These are phyloP conservation scores for Trididemnum clinides DNA, from an alignment of 23 tunicate species.

Conservation along the genomic window DNA sequence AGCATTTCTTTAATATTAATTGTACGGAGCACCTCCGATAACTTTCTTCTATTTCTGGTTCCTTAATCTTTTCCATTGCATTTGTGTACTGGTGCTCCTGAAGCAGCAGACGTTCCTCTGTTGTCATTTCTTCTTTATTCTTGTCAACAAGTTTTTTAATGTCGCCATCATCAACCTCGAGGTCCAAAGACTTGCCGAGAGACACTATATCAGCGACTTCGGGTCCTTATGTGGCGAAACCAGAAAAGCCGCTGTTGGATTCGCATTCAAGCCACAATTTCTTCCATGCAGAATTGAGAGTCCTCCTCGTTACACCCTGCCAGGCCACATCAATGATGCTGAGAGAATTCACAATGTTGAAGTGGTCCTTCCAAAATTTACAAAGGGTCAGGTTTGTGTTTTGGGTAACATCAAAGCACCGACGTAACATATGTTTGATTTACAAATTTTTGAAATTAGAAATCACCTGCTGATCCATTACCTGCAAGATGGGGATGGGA, in stretches of 20 bases:
- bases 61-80: neutral
- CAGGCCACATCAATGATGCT: no score
- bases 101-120: slow-evolving; percentile 27
- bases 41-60: neutral
- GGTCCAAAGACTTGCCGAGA: no score
- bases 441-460: no score
- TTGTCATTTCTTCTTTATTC: no score
- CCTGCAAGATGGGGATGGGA: slow-evolving; percentile 8
- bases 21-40: neutral
- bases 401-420: slow-evolving; percentile 18
- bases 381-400: slow-evolving; percentile 18
- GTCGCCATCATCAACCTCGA: slow-evolving; percentile 13
- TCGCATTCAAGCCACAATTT: slow-evolving; percentile 16
- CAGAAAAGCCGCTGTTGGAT: neutral
- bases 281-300: no score
- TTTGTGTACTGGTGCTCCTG: slow-evolving; percentile 12
- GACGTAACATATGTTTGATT: neutral
- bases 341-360: no score
- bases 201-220: slow-evolving; percentile 2
- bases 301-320: no score
- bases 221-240: slow-evolving; percentile 7
- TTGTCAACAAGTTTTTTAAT: neutral
- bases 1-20: neutral
- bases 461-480: no score
- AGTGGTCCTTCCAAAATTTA: slow-evolving; percentile 11